Evolutionary conservation across 2,113 vertebrate genomes (phyloP).

Genomic region (Microcebus griseorufus): DNA sequence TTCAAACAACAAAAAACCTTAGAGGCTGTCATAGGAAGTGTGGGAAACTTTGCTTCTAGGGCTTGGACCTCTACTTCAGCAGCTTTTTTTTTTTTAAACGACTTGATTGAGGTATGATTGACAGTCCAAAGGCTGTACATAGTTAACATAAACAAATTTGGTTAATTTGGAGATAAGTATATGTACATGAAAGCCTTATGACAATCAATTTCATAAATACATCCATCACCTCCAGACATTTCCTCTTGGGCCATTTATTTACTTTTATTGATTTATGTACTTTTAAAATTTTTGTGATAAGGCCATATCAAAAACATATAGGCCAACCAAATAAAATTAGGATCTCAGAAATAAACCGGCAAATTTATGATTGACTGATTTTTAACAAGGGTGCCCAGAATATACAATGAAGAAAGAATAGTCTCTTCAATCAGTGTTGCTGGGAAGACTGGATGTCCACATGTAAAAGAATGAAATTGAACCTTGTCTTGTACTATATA

Average conservation of each 20-base stretch:
- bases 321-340: neutral
- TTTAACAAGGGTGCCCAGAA: neutral
- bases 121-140: neutral
- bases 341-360: neutral
- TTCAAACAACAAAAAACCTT: neutral
- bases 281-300: neutral
- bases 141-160: neutral
- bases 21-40: neutral
- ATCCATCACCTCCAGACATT: neutral
- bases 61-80: neutral
- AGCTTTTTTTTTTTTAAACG: neutral
- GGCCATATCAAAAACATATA: too few species aligned
- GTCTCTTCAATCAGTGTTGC: neutral
- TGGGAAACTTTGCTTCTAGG: neutral
- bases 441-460: neutral
- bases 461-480: neutral
- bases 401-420: neutral
- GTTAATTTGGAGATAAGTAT: neutral
- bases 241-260: neutral
- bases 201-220: neutral
- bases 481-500: neutral
- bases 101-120: neutral
- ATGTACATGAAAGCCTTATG: neutral
- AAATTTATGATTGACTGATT: neutral
- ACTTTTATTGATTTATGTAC: neutral